Evolutionary conservation across 2,113 vertebrate genomes (phyloP), one percentile per base, ranked within the genome.

Genomic region (Tringa solitaria): DNA sequence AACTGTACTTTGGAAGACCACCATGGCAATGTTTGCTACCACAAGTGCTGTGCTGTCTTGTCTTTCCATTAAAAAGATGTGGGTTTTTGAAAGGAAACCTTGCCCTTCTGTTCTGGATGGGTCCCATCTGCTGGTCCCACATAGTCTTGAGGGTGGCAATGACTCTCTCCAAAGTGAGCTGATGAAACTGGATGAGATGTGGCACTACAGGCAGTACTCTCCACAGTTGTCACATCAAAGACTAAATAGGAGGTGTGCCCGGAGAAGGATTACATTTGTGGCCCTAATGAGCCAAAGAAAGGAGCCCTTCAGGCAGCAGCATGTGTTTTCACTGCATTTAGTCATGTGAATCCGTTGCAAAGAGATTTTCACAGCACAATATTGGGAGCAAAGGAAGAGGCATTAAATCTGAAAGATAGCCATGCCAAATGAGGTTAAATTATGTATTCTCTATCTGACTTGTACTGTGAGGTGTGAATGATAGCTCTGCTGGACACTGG

Each of bases 11-110:
- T 15, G 24, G n/a, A 68, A 81, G 60, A 56, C 9, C 12, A 8
- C n/a, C 13, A 28, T 17, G 5, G 5, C 61, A 67, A n/a, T 26
- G 32, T 77, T 77, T 80, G 30, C 64, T 76, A 54, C 8, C 21
- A 43, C 6, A 20, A 65, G 22, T 3, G 9, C 33, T 53, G 57
- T 2, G 1, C 65, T 74, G 5, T 57, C 14, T 53, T 11, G 3
- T 51, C 23, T 60, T 2, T 3, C 17, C 16, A 2, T 13, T 37
- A 32, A 77, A 67, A 0, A 59, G n/a, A 23, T 11, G 20, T 14
- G 32, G 27, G 6, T 1, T 78, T 89, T 68, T 56, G 24, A 61
- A 87, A 73, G 18, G 39, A 32, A 60, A 53, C 3, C 1, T 68
- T 60, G 19, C 14, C 22, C 5, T 19, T 93, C 32, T 64, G 7